These are phyloP conservation scores for Operophtera brumata DNA, from an alignment of 2,888 invertebrate genomes.

Conservation along the genomic window DNA sequence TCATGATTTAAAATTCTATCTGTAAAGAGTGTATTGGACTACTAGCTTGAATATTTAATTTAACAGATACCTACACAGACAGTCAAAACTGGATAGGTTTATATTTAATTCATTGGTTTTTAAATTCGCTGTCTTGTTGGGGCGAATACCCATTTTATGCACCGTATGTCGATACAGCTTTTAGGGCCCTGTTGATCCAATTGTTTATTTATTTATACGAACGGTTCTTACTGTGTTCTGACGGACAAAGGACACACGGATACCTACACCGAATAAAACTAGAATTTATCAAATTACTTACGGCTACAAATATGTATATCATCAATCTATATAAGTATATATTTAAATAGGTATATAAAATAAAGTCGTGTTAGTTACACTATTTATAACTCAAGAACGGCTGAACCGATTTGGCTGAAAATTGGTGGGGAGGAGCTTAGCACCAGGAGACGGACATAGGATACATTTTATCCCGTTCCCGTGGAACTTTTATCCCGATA, in stretches of 20 bases:
- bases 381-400: too few species aligned
- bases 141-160: slow-evolving; percentile 41
- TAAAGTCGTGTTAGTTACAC: too few species aligned
- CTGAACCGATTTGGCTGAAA: too few species aligned
- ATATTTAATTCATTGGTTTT: slow-evolving; percentile 45
- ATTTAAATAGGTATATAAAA: too few species aligned
- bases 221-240: slow-evolving; percentile 12
- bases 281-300: not conserved
- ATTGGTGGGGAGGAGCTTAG: too few species aligned
- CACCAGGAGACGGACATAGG: too few species aligned
- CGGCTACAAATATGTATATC: too few species aligned
- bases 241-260: not conserved
- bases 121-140: slow-evolving; percentile 30
- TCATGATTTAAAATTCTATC: slow-evolving; percentile 28
- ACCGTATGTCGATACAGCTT: slow-evolving; percentile 37
- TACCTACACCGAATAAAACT: not conserved
- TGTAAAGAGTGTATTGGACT: slow-evolving; percentile 18
- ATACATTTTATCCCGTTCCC: too few species aligned
- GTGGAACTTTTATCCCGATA: too few species aligned
- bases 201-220: slow-evolving; percentile 47
- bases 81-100: slow-evolving; percentile 28
- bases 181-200: slow-evolving; percentile 39
- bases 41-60: slow-evolving; percentile 16
- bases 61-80: slow-evolving; percentile 18
- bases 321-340: too few species aligned